Evolutionary conservation across 2,113 vertebrate species (phyloP), one percentile per base, ranked within the genome.

Genomic region (Myanophis thanlyinensis): DNA sequence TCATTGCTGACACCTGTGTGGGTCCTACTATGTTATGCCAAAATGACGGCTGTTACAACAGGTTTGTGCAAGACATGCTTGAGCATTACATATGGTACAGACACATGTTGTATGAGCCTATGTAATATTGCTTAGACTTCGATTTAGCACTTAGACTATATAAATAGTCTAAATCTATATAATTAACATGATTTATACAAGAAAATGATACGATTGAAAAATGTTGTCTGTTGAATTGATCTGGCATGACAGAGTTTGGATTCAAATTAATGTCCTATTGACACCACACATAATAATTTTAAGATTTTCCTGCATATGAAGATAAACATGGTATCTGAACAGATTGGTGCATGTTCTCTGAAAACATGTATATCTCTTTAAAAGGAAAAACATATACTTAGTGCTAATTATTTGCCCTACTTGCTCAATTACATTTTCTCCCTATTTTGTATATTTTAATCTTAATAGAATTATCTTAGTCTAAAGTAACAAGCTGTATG

Each of bases 151-250:
- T 30, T 30, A 30, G 56, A 4, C 25, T 35, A 67, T 30, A 35
- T 67, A 35, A 67, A 67, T 35, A 35, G 62, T 35, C 62, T 35
- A 35, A 67, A 67, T 67, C 59, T n/a, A 5, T n/a, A 62, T 67
- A 18, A 67, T 12, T 67, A n/a, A 59, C 15, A 56, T 48, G 90
- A 20, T 93, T 95, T 95, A 90, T 94, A 92, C 94, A 94, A 95
- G 86, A 86, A 90, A 94, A 92, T 96, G 91, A 18, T 91, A 85
- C 18, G n/a, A 62, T 46, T 67, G n/a, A 89, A 92, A 7, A 48
- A 93, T 48, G 52, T 80, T 89, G 91, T 0, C 91, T 40, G 0
- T 53, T 92, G 46, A 13, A 47, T 27, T 92, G 89, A 91, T 89
- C 89, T 12, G 20, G 86, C 3, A n/a, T 90, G 56, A 94, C 56